A percentile compares a stretch with the other conserved stretches of the same genome.
These are phyloP conservation scores for Rallus limicola DNA, from an alignment of 2,113 vertebrate genomes.

Conservation along the genomic window DNA sequence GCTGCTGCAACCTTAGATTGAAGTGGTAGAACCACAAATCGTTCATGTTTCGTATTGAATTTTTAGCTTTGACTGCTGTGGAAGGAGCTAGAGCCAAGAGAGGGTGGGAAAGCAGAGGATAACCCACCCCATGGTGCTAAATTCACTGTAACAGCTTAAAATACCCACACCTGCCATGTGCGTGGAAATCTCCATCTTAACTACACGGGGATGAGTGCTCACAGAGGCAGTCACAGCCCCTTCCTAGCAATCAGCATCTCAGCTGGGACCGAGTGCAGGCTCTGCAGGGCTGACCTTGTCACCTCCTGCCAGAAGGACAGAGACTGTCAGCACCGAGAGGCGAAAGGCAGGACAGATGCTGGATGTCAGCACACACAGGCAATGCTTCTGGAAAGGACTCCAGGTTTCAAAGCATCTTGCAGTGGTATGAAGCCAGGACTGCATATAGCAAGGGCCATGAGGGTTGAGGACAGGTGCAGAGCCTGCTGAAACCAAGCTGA, in stretches of 20 bases:
- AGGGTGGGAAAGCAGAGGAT: not conserved
- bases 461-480: slow-evolving; percentile 1
- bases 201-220: not conserved
- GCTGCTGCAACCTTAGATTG: fast-evolving
- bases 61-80: not conserved
- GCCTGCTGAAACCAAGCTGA: not conserved
- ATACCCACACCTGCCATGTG: not conserved
- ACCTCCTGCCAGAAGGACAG: not conserved
- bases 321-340: not conserved
- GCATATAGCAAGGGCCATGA: not conserved
- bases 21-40: fast-evolving
- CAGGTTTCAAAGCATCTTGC: not conserved
- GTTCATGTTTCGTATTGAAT: not conserved
- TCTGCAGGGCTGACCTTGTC: not conserved
- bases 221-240: not conserved
- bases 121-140: not conserved
- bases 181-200: not conserved
- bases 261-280: fast-evolving
- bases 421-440: not conserved
- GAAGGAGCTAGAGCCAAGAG: not conserved
- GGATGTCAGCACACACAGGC: not conserved
- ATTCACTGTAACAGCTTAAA: not conserved
- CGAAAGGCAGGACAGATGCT: not conserved
- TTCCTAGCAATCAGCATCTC: fast-evolving
- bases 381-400: not conserved